A percentile compares a stretch with the other conserved stretches of the same genome.
These are phyloP conservation scores for Coleophora deauratella DNA, from an alignment of 2,888 invertebrate genomes.

Conservation along the genomic window DNA sequence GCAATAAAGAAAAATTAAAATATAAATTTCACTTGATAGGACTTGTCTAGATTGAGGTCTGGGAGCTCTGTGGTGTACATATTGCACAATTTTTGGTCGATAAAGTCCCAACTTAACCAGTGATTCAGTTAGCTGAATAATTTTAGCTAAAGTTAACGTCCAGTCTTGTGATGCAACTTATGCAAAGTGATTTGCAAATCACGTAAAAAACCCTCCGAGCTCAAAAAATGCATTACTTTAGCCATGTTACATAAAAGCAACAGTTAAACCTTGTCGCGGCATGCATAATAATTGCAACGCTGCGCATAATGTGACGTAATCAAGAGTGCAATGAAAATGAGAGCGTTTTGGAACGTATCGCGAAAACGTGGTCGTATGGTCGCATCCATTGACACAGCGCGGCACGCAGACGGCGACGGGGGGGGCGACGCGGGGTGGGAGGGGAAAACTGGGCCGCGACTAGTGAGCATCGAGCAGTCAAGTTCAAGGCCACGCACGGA, in stretches of 20 bases:
- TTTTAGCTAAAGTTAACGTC: no score
- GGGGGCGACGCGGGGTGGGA: constrained; percentile 30
- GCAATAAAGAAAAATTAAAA: no score
- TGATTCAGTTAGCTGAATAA: no score
- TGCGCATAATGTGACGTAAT: constrained; percentile 33
- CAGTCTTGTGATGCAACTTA: no score
- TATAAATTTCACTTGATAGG: no score
- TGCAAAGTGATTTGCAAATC: no score
- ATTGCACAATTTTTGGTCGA: no score
- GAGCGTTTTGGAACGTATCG: constrained; percentile 33
- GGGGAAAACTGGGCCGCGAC: constrained; percentile 38
- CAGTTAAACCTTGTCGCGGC: neutral
- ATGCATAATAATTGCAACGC: neutral
- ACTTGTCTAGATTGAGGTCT: no score
- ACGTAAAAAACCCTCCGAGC: neutral
- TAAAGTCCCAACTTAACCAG: no score
- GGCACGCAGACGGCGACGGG: constrained; percentile 22
- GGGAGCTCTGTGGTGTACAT: no score
- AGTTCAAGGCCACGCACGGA: constrained; percentile 66
- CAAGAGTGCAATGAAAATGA: constrained; percentile 48
- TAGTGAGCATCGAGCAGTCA: constrained; percentile 63
- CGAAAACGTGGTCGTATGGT: constrained; percentile 49
- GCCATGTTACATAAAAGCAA: no score
- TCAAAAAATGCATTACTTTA: neutral
- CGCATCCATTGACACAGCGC: constrained; percentile 56